A percentile compares a stretch with the other conserved stretches of the same genome.
phyloP scores from a whole-genome alignment of 2,888 invertebrate species.

The Formica aserva region DNA sequence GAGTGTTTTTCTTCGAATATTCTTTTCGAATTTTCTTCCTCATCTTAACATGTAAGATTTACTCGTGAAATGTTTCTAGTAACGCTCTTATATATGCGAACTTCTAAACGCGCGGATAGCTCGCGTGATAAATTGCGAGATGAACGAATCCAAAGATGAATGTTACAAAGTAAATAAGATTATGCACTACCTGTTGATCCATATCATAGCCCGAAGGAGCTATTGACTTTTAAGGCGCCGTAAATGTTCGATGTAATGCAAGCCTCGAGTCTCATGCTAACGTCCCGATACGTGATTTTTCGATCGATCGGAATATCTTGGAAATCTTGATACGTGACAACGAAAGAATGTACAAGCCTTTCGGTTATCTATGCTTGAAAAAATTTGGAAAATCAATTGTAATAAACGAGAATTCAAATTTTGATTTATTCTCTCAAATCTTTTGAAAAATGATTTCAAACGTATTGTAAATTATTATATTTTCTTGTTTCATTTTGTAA shows the following conservation, averaged over 20 bases:
- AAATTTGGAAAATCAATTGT: background rate
- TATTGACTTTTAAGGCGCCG: slow-evolving; percentile 1
- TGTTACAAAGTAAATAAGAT: slow-evolving; percentile 33
- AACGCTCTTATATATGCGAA: background rate
- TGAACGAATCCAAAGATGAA: background rate
- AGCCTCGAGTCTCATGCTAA: background rate
- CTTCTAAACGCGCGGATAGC: background rate
- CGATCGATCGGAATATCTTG: background rate
- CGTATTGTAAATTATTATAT: too few species aligned
- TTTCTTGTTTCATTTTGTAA: background rate
- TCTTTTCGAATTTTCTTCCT: background rate
- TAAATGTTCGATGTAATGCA: background rate
- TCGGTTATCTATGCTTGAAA: background rate
- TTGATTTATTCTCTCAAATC: background rate
- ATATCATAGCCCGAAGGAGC: slow-evolving; percentile 14
- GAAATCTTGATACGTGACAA: background rate
- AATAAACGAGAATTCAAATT: background rate
- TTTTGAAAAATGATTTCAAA: background rate
- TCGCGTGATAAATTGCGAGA: slow-evolving; percentile 7
- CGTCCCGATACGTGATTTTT: background rate
- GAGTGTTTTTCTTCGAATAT: background rate
- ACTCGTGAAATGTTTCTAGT: background rate
- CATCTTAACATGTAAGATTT: background rate
- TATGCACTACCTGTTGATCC: slow-evolving; percentile 44
- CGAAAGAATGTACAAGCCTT: background rate